phyloP scores from a whole-genome alignment of 2,113 vertebrate species.

The Petroica traversi region DNA sequence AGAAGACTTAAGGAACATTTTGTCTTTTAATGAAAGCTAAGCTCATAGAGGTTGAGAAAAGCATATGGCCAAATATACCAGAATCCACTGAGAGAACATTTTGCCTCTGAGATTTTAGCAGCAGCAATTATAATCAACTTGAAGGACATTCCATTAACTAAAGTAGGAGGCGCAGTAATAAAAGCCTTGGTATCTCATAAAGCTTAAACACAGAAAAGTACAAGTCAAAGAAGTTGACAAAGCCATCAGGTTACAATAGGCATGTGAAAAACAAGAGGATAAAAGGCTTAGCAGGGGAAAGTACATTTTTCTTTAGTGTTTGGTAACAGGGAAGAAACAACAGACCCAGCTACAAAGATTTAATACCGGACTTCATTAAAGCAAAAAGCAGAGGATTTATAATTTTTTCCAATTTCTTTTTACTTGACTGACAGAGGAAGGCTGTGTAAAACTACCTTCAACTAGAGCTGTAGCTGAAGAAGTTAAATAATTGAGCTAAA shows the following conservation, averaged over 20 bases:
- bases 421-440: background rate
- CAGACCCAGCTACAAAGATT: background rate
- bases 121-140: background rate
- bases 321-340: background rate
- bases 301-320: background rate
- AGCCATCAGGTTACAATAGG: background rate
- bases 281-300: background rate
- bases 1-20: background rate
- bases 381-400: background rate
- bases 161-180: background rate
- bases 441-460: background rate
- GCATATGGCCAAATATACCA: background rate
- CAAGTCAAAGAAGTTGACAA: background rate
- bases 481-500: background rate
- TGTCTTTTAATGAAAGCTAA: background rate
- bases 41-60: background rate
- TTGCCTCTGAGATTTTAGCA: background rate
- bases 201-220: background rate
- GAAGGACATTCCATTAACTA: background rate
- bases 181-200: background rate
- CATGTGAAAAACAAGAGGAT: background rate
- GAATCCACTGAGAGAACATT: fast-evolving
- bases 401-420: background rate
- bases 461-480: background rate
- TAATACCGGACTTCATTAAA: background rate